Evolutionary conservation across 23 tunicate genomes (phyloP).

Genomic region (Styela plicata): DNA sequence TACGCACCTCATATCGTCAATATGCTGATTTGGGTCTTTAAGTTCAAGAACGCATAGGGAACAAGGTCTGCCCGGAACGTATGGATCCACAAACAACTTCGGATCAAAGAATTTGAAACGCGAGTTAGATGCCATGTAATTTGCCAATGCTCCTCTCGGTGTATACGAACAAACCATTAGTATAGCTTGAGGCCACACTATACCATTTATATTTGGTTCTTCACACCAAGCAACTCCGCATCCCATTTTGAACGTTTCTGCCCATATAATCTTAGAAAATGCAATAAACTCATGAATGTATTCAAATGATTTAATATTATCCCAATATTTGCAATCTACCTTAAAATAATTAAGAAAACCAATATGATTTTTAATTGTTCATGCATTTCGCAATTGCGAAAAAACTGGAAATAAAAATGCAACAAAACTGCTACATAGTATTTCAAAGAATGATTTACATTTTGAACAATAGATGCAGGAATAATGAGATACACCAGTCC

Average conservation of each 20-base stretch:
- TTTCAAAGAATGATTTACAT: no score
- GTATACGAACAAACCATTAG: slow-evolving; percentile 73
- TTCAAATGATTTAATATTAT: not conserved
- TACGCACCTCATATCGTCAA: slow-evolving; percentile 13
- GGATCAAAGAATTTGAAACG: slow-evolving; percentile 6
- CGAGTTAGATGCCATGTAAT: slow-evolving; percentile 27
- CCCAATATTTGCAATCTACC: not conserved
- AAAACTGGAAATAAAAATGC: no score
- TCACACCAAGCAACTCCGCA: slow-evolving; percentile 62
- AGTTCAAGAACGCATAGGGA: slow-evolving; percentile 17
- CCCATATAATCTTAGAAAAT: slow-evolving; percentile 70
- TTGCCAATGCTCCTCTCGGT: slow-evolving; percentile 57
- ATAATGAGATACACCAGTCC: no score
- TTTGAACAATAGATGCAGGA: no score
- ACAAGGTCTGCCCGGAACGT: slow-evolving; percentile 7
- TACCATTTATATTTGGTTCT: slow-evolving; percentile 46
- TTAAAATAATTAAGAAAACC: no score
- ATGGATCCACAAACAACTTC: slow-evolving; percentile 10
- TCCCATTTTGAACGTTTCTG: slow-evolving; percentile 74
- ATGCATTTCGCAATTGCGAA: no score
- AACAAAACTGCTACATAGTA: no score
- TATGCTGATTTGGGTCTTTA: not conserved
- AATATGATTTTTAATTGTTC: no score
- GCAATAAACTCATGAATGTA: not conserved
- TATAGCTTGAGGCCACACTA: slow-evolving; percentile 46